Evolutionary conservation across 2,797 vertebrate genomes (phyloP).

Genomic region (Salmo trutta): DNA sequence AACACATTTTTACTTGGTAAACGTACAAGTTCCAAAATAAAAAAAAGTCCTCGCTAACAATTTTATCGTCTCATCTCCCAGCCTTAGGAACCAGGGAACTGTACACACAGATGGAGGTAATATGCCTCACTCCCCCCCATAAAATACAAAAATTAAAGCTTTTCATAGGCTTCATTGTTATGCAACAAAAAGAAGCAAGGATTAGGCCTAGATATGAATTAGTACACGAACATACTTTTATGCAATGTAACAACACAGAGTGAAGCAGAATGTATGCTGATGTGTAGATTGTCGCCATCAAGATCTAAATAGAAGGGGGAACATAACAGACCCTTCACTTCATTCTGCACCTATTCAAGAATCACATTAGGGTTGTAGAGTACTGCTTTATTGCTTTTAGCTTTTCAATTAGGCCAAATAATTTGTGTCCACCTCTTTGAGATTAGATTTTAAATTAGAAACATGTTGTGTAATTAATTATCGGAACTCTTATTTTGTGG

Average conservation of each 20-base stretch:
- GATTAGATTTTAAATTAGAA: conserved; percentile 78
- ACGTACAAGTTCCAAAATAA: conserved; percentile 14
- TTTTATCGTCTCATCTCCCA: conserved; percentile 27
- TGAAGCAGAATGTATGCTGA: neutral
- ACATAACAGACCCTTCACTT: conserved; percentile 41
- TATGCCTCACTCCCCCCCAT: neutral
- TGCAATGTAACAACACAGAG: neutral
- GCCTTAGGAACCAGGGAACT: neutral
- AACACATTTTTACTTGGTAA: conserved; percentile 11
- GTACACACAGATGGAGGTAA: neutral
- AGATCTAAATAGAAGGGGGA: neutral
- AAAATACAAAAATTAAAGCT: neutral
- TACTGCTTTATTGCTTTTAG: conserved; percentile 67
- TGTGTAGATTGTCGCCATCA: neutral
- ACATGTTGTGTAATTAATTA: conserved; percentile 77
- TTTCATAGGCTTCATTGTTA: neutral
- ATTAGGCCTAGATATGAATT: neutral
- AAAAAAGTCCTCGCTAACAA: conserved; percentile 1
- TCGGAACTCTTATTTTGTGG: conserved; percentile 67
- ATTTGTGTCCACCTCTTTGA: conserved; percentile 73
- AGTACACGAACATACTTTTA: neutral
- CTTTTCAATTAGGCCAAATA: conserved; percentile 72
- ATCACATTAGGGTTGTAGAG: conserved; percentile 61
- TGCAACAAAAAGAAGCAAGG: neutral
- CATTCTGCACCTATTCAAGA: conserved; percentile 56